Evolutionary conservation across 2,797 vertebrate genomes (phyloP).

Genomic region (Pipistrellus pygmaeus): DNA sequence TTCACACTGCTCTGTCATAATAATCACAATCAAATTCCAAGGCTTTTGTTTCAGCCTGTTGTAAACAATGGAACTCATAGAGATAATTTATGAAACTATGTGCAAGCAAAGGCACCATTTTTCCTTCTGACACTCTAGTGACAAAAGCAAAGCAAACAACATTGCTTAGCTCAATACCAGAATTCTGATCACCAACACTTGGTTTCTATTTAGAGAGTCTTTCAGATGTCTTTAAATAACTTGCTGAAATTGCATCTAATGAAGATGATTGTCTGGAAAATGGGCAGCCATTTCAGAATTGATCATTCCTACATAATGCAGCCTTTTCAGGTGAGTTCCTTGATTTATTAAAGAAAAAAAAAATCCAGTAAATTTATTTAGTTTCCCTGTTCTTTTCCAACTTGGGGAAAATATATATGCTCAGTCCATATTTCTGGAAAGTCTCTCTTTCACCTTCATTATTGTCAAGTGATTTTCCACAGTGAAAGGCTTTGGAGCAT

Average conservation of each 20-base stretch:
- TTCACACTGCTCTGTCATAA: conserved; percentile 81
- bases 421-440: neutral
- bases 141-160: conserved; percentile 85
- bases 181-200: conserved; percentile 14
- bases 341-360: neutral
- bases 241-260: conserved; percentile 47
- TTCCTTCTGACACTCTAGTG: conserved; percentile 86
- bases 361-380: neutral
- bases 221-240: conserved; percentile 33
- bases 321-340: neutral
- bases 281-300: neutral
- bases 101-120: conserved; percentile 89
- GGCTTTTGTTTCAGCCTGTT: conserved; percentile 85
- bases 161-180: neutral
- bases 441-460: neutral
- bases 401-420: neutral
- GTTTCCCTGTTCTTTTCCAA: conserved; percentile 34
- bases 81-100: conserved; percentile 86
- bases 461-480: conserved; percentile 51
- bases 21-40: conserved; percentile 86
- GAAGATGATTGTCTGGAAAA: conserved; percentile 65
- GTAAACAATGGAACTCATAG: conserved; percentile 87
- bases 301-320: neutral
- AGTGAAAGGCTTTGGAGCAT: conserved; percentile 47
- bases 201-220: conserved; percentile 34